These are phyloP conservation scores for Lepidostoma basale DNA, from an alignment of 1,140 invertebrate species.

Conservation along the genomic window DNA sequence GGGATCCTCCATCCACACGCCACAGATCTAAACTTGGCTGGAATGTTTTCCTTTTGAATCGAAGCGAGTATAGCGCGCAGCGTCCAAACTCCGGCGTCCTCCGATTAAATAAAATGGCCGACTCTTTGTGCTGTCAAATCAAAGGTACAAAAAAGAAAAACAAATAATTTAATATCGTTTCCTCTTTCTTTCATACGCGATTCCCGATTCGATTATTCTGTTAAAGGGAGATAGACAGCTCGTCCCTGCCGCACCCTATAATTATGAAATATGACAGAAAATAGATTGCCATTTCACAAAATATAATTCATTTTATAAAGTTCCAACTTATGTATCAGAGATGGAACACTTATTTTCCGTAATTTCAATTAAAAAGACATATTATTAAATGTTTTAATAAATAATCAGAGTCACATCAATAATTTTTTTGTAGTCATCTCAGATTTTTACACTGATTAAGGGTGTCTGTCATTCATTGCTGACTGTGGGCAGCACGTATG, in stretches of 20 bases:
- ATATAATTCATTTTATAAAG: too few relatives aligned
- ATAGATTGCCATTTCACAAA: constrained; percentile 3
- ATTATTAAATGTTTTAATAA: too few relatives aligned
- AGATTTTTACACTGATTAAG: too few relatives aligned
- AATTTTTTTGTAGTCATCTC: too few relatives aligned
- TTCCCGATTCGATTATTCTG: constrained; percentile 49
- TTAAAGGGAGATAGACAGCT: constrained; percentile 51
- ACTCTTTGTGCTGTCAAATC: constrained; percentile 45
- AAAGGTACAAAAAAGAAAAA: constrained; percentile 52
- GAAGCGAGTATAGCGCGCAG: background rate
- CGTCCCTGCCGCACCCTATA: constrained; percentile 48
- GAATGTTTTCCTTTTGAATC: background rate
- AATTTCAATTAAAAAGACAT: too few relatives aligned
- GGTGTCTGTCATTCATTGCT: too few relatives aligned
- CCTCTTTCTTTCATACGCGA: constrained; percentile 53
- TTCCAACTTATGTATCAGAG: too few relatives aligned
- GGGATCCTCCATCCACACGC: constrained; percentile 71
- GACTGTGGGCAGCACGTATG: too few relatives aligned
- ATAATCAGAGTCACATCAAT: too few relatives aligned
- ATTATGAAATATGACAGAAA: constrained; percentile 18
- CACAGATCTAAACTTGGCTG: too few relatives aligned
- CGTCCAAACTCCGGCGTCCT: constrained; percentile 15
- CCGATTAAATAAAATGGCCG: constrained; percentile 61
- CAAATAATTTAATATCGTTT: constrained; percentile 59
- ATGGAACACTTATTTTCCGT: too few relatives aligned